These are phyloP conservation scores for Ursus arctos DNA, from an alignment of 2,113 vertebrate genomes.

Conservation along the genomic window DNA sequence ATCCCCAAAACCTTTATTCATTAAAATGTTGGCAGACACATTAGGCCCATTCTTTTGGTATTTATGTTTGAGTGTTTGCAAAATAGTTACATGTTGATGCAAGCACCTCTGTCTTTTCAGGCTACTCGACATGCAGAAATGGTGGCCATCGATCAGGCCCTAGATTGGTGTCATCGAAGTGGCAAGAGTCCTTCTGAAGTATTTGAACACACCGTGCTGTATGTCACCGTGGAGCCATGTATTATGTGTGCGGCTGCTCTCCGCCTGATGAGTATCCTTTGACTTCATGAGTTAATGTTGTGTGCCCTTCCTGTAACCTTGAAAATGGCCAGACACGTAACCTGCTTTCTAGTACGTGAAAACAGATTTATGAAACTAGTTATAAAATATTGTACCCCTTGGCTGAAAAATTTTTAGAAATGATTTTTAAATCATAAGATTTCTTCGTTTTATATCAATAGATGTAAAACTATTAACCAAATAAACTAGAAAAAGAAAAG, in stretches of 20 bases:
- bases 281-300: accelerated
- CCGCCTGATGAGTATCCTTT: slow-evolving; percentile 96
- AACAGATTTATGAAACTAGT: not conserved
- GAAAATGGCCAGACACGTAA: not conserved
- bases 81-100: not conserved
- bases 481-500: not conserved
- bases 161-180: slow-evolving; percentile 91
- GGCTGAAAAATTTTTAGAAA: not conserved
- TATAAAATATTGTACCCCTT: not conserved
- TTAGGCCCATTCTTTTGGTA: not conserved
- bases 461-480: not conserved
- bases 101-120: slow-evolving; percentile 83
- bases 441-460: not conserved
- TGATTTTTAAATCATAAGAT: not conserved
- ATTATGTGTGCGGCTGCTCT: slow-evolving; percentile 97
- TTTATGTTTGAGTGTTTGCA: not conserved
- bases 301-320: not conserved
- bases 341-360: not conserved
- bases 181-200: slow-evolving; percentile 86
- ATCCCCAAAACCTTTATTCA: not conserved
- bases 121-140: slow-evolving; percentile 98
- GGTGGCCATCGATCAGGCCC: slow-evolving; percentile 94
- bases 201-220: slow-evolving; percentile 89
- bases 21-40: not conserved
- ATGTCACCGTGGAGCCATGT: slow-evolving; percentile 98